Evolutionary conservation across 2,888 invertebrate genomes (phyloP), one percentile per base, ranked within the genome.

Genomic region (Anthophora plumipes): DNA sequence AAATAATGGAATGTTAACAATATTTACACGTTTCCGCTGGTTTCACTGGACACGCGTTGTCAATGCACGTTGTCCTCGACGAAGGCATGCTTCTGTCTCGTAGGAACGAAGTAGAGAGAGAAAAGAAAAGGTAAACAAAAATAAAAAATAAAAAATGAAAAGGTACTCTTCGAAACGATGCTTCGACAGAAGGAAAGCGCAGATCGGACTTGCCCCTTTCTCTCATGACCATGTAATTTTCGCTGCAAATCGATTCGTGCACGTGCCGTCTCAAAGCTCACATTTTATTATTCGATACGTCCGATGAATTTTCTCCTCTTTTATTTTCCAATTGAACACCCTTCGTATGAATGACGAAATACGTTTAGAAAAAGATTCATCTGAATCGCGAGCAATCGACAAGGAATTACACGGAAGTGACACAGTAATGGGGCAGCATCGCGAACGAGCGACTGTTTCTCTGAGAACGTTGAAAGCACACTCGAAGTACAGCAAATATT

Each of bases 391-490:
- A 41, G 41, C 41, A 39, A 50, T 50, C 17, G n/a, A 17, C 52
- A 14, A 14, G 39, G 5, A 46, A 57, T 57, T 37, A 31, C 55
- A 20, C 43, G 31, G 31, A 46, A 20, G 41, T 31, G 11, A 41
- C 37, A 70, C 66, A 57, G 43, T 59, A 43, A 39, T 7, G 31
- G 25, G 71, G 17, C 59, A 59, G 43, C 63, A 43, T 48, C 64
- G 48, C 14, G 50, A n/a, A 57, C 63, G 61, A 54, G 57, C 61
- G n/a, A 48, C 52, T 52, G 77, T 74, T 54, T 63, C 73, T 73
- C 70, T 60, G 63, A 75, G 76, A 79, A 87, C 87, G 86, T 86
- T 74, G 83, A 87, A 87, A 87, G 86, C 86, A 85, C 85, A 85
- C 79, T 80, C 81, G 72, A 82, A 79, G 69, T 82, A 83, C 81